Conservation (phyloP, 2,797 vertebrate species). For the Centroberyx gerrardi region DNA sequence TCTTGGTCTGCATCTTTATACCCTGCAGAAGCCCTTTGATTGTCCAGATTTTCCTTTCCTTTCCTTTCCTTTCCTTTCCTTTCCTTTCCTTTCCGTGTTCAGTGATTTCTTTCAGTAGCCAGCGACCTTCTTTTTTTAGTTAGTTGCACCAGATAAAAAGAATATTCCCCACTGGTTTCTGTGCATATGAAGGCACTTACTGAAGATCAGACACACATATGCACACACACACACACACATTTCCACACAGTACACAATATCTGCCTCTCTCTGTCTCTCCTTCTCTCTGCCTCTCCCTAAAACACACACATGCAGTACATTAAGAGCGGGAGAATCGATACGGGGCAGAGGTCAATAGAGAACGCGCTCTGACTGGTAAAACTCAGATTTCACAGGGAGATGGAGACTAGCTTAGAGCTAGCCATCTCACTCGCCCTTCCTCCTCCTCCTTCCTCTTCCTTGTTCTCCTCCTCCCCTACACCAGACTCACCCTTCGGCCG, state of each 20-base stretch:
- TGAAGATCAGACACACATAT: slow-evolving; percentile 39
- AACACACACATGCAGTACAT: slow-evolving; percentile 58
- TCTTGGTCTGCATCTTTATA: slow-evolving; percentile 25
- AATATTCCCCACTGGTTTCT: slow-evolving; percentile 35
- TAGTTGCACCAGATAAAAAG: slow-evolving; percentile 45
- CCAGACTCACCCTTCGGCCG: slow-evolving; percentile 40
- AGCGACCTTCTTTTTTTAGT: slow-evolving; percentile 29
- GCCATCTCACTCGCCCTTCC: slow-evolving; percentile 30
- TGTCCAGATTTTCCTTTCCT: slow-evolving; percentile 24
- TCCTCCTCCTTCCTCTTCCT: slow-evolving; percentile 33
- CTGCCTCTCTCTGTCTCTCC: neutral
- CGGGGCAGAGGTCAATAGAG: slow-evolving; percentile 67
- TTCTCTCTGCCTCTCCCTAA: slow-evolving; percentile 14
- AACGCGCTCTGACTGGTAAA: slow-evolving; percentile 68
- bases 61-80: slow-evolving; percentile 11
- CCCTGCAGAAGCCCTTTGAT: slow-evolving; percentile 1
- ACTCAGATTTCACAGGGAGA: slow-evolving; percentile 54
- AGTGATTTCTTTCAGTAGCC: slow-evolving; percentile 14
- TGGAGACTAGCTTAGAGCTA: slow-evolving; percentile 39
- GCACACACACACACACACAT: slow-evolving; percentile 21
- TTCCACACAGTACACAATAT: slow-evolving; percentile 5
- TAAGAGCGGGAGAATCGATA: slow-evolving; percentile 66
- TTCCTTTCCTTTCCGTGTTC: neutral
- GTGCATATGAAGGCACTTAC: slow-evolving; percentile 45
- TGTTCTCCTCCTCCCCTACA: slow-evolving; percentile 39